phyloP scores from a whole-genome alignment of 2,797 vertebrate species.

The Natrix natrix region DNA sequence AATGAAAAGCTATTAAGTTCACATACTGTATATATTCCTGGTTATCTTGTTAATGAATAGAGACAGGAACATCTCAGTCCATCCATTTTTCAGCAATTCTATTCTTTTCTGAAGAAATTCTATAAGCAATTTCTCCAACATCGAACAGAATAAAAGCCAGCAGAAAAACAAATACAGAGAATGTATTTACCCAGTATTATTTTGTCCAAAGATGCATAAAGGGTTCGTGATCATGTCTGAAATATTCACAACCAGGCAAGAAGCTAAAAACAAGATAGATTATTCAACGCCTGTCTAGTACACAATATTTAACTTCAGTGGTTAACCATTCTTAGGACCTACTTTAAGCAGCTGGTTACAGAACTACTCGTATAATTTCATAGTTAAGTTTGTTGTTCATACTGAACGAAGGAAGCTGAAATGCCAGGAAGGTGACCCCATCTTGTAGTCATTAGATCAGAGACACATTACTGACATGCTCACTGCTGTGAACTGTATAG shows the following conservation, averaged over 20 bases:
- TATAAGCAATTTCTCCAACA: neutral
- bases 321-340: neutral
- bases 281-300: neutral
- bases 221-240: neutral
- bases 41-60: neutral
- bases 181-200: neutral
- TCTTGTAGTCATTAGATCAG: constrained; percentile 33
- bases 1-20: neutral
- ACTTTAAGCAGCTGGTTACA: neutral
- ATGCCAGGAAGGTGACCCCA: constrained; percentile 16
- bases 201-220: neutral
- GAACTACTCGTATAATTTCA: neutral
- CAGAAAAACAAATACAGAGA: neutral
- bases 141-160: neutral
- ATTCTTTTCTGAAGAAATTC: neutral
- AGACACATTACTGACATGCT: constrained; percentile 31
- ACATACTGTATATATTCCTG: neutral
- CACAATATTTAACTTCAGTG: neutral
- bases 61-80: neutral
- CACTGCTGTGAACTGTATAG: constrained; percentile 30
- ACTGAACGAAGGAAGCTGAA: constrained; percentile 33
- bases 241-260: neutral
- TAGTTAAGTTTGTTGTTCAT: constrained; percentile 21
- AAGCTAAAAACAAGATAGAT: neutral
- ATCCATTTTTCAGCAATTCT: neutral